Evolutionary conservation across 1,140 invertebrate species (phyloP).

Genomic region (Trichomalopsis sarcophagae): DNA sequence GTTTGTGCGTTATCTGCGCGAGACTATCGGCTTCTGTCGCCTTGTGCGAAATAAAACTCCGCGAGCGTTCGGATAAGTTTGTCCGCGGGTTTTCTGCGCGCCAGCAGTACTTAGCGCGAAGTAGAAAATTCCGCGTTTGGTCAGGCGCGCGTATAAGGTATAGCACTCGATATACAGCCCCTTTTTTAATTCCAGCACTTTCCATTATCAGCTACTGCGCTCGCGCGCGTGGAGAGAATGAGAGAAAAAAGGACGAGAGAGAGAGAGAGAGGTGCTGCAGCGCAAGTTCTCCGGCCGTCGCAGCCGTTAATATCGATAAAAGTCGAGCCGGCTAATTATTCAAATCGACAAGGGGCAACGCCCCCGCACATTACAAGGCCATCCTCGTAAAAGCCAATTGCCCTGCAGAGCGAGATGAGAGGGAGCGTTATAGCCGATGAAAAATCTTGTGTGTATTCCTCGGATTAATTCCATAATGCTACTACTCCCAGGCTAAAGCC

Average conservation of each 20-base stretch:
- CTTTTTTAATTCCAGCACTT: background rate
- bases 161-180: background rate
- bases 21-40: too few relatives aligned
- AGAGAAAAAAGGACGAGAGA: background rate
- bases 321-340: background rate
- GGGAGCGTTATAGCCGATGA: background rate
- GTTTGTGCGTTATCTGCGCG: background rate
- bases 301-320: background rate
- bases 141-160: background rate
- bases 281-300: background rate
- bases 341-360: background rate
- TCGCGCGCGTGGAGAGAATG: too few relatives aligned
- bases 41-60: background rate
- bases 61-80: too few relatives aligned
- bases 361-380: too few relatives aligned
- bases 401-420: too few relatives aligned
- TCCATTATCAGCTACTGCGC: background rate
- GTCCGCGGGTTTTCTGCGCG: too few relatives aligned
- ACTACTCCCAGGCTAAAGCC: background rate
- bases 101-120: background rate
- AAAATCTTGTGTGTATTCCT: background rate
- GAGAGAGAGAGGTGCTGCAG: too few relatives aligned
- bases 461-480: conserved; percentile 10
- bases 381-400: too few relatives aligned
- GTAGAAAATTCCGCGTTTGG: background rate